Evolutionary conservation across 2,797 vertebrate genomes (phyloP), one percentile per base, ranked within the genome.

Genomic region (Coccyzus lansbergi): DNA sequence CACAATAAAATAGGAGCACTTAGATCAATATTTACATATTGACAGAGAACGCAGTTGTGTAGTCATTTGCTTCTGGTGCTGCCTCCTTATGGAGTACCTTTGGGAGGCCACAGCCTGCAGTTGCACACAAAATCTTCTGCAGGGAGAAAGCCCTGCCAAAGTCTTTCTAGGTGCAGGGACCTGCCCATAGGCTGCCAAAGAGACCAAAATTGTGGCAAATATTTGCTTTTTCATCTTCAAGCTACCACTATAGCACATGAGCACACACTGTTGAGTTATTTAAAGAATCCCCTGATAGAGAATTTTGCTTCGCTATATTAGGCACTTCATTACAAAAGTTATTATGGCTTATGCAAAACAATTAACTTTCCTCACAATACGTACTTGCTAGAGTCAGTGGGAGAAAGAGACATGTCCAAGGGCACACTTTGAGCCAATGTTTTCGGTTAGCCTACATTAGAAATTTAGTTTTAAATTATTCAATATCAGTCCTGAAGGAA

Each of bases 1-100:
- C 74, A 97, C 75, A 95, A 94, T 95, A 95, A 91, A 97, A 95
- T 92, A 94, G 82, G 79, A 91, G 84, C 70, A 28, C 70, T 93
- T 76, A 69, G 40, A 86, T 95, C 93, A 40, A 42, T 96, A 98
- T 98, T 98, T 98, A 98, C 98, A 98, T 97, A 98, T 98, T 80
- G 95, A 95, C 93, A 96, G 67, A 90, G 31, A 86, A 79, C 16
- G 16, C 2, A 2, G 71, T 70, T 5, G 2, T 33, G 79, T 84
- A 93, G 91, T 82, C 46, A 44, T 60, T 79, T n/a, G 42, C 48
- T 67, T 62, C 55, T 83, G 53, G 33, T 46, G 36, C 55, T 5
- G 11, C 36, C 28, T 92, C 76, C 86, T 90, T 55, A 77, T 34
- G 28, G 40, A 80, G 19, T 10, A 85, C 28, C 71, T 53, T 67